Evolutionary conservation across 2,113 vertebrate species (phyloP).

Genomic region (Eubucco bourcierii): DNA sequence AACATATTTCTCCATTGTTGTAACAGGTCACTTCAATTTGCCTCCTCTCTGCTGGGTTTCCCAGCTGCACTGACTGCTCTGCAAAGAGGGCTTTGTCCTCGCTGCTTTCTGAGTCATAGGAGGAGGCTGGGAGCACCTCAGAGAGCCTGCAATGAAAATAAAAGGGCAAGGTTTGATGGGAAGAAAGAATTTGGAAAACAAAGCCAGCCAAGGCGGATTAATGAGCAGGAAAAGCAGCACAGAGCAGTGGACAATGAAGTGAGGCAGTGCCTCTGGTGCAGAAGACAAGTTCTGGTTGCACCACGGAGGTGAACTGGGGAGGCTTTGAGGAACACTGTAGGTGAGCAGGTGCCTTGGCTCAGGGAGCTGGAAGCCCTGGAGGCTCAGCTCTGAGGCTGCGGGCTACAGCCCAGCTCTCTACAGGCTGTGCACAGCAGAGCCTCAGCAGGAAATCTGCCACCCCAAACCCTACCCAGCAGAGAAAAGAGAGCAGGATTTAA

Average conservation of each 20-base stretch:
- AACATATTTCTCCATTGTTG: neutral
- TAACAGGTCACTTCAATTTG: neutral
- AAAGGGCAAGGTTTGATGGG: neutral
- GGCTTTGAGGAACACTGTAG: neutral
- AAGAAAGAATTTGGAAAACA: neutral
- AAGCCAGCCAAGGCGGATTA: neutral
- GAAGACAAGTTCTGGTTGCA: neutral
- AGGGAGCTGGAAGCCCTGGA: neutral
- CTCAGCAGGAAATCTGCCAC: neutral
- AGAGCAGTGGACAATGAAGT: neutral
- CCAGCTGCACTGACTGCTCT: neutral
- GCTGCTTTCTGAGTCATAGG: neutral
- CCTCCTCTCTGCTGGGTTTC: neutral
- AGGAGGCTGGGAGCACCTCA: neutral
- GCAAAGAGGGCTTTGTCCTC: neutral
- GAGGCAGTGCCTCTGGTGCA: neutral
- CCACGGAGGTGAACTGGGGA: neutral
- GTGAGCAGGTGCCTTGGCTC: neutral
- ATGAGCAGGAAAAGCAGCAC: neutral
- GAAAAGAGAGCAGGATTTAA: neutral
- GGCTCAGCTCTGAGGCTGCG: neutral
- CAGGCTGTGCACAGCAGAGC: neutral
- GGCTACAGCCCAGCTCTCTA: neutral
- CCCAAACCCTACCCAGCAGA: neutral
- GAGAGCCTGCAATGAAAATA: neutral